Percentiles rank a stretch among this genome's conserved stretches.
These are phyloP conservation scores for Leptosomus discolor DNA, from an alignment of 2,113 vertebrate species.

Conservation along the genomic window DNA sequence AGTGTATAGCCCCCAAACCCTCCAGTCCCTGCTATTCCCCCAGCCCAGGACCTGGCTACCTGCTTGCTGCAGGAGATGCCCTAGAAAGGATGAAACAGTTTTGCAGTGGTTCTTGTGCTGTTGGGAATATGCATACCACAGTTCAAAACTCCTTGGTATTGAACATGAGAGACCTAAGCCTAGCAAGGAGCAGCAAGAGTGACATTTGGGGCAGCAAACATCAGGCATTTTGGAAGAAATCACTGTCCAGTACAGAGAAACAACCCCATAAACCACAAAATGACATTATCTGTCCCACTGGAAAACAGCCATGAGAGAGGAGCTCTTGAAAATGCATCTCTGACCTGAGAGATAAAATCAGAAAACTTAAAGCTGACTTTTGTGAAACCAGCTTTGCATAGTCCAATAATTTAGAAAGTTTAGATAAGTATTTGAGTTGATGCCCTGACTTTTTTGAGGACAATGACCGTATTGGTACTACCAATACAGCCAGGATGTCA, in stretches of 20 bases:
- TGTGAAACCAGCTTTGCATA: not conserved
- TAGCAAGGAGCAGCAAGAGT: not conserved
- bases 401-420: not conserved
- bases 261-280: not conserved
- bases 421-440: not conserved
- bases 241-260: not conserved
- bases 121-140: not conserved
- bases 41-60: not conserved
- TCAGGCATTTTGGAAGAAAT: not conserved
- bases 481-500: not conserved
- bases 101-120: not conserved
- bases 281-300: not conserved
- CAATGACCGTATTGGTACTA: not conserved
- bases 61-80: not conserved
- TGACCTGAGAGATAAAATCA: slow-evolving; percentile 11
- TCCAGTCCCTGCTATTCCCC: not conserved
- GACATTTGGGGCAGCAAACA: not conserved
- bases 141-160: not conserved
- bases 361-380: not conserved
- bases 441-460: not conserved
- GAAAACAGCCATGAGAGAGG: not conserved
- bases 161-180: not conserved
- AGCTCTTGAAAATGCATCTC: not conserved
- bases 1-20: not conserved
- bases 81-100: not conserved